Percentiles rank a stretch among this genome's conserved stretches.
These are phyloP conservation scores for Sinocyclocheilus rhinocerous DNA, from an alignment of 2,113 vertebrate species.

Conservation along the genomic window DNA sequence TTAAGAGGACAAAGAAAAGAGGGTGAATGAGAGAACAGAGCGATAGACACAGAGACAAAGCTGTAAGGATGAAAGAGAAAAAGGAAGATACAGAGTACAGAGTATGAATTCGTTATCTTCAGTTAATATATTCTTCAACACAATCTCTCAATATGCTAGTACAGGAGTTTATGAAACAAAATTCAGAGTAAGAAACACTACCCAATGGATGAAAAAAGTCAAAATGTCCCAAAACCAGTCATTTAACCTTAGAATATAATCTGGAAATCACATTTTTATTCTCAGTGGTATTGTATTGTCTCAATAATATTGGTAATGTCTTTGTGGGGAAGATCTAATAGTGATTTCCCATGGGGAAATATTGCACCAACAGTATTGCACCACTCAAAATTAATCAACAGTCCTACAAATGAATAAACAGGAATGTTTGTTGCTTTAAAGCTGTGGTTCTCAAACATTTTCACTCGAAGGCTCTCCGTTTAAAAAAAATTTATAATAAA, in stretches of 20 bases:
- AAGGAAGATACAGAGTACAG: background rate
- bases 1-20: conserved; percentile 49
- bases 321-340: conserved; percentile 2
- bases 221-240: background rate
- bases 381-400: background rate
- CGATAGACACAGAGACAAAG: conserved; percentile 15
- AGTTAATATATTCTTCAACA: conserved; percentile 7
- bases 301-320: conserved; percentile 14
- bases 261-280: background rate
- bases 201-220: background rate
- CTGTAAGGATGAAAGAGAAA: conserved; percentile 26
- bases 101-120: background rate
- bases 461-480: background rate
- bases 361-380: conserved; percentile 13
- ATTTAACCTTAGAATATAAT: background rate
- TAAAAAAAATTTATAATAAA: background rate
- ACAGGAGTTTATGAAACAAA: background rate
- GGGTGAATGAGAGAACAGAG: conserved; percentile 31
- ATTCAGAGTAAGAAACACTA: background rate
- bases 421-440: background rate
- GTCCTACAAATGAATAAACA: background rate
- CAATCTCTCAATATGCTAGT: background rate
- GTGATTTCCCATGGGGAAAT: background rate
- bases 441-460: background rate
- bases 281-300: background rate